These are phyloP conservation scores for Indicator maculatus DNA, from an alignment of 2,113 vertebrate species.

Conservation along the genomic window DNA sequence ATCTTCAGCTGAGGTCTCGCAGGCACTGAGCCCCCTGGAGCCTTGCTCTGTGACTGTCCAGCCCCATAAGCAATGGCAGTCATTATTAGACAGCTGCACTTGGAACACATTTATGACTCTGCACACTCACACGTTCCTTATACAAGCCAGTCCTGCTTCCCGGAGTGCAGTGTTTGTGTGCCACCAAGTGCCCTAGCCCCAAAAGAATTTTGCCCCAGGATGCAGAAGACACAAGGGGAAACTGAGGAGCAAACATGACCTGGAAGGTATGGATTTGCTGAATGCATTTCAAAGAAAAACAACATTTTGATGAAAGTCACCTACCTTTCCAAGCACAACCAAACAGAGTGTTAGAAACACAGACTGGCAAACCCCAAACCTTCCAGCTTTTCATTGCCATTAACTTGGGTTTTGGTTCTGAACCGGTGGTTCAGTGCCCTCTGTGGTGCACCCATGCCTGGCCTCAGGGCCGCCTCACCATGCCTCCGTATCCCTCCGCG, in stretches of 20 bases:
- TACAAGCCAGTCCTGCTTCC: no score
- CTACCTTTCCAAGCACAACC: background rate
- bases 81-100: background rate
- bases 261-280: background rate
- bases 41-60: background rate
- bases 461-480: background rate
- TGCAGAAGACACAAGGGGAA: background rate
- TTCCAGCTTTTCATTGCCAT: background rate
- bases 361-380: accelerated
- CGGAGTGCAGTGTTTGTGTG: accelerated
- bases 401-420: background rate
- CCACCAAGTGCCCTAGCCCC: background rate
- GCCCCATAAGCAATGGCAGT: background rate
- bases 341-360: accelerated
- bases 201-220: background rate
- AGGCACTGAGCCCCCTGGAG: background rate
- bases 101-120: background rate
- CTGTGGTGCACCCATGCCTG: no score
- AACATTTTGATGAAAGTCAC: background rate
- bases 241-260: accelerated
- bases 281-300: accelerated
- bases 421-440: background rate
- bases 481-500: background rate
- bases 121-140: background rate
- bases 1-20: background rate